Conservation (phyloP, 2,797 vertebrate species). For the Aselliscus stoliczkanus region DNA sequence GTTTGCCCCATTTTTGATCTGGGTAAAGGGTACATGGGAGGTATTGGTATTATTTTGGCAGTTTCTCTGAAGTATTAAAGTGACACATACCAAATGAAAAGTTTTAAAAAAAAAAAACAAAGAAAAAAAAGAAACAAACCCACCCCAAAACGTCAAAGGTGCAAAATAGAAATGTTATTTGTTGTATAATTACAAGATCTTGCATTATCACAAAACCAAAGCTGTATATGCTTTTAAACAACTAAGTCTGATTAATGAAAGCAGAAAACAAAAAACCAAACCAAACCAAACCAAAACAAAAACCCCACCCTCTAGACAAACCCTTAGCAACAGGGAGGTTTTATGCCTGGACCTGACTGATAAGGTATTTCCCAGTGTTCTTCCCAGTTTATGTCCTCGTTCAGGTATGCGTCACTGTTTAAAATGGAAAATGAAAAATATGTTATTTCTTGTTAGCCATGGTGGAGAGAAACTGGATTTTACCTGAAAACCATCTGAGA, state of each 20-base stretch:
- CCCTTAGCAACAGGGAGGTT: background rate
- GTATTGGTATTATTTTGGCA: background rate
- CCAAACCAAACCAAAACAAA: too few relatives aligned
- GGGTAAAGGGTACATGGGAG: background rate
- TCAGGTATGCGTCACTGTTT: background rate
- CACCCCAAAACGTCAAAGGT: background rate
- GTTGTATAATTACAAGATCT: background rate
- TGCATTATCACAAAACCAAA: background rate
- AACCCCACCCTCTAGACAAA: background rate
- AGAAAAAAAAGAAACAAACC: background rate
- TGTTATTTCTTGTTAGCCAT: background rate
- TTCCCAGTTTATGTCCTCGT: background rate
- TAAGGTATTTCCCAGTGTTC: background rate
- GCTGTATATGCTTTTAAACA: background rate
- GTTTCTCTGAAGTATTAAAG: background rate
- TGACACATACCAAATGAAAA: background rate
- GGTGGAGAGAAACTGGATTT: slow-evolving; percentile 6
- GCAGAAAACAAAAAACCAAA: background rate
- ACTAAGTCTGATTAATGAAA: background rate
- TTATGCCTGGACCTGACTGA: background rate
- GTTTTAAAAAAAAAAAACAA: background rate
- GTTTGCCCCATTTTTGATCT: background rate
- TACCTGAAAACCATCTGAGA: slow-evolving; percentile 14
- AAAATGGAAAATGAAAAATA: background rate
- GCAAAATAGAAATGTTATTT: background rate